Base-by-base conservation (phyloP, 2,888 invertebrate species). In the Pristionchus japonicus region DNA sequence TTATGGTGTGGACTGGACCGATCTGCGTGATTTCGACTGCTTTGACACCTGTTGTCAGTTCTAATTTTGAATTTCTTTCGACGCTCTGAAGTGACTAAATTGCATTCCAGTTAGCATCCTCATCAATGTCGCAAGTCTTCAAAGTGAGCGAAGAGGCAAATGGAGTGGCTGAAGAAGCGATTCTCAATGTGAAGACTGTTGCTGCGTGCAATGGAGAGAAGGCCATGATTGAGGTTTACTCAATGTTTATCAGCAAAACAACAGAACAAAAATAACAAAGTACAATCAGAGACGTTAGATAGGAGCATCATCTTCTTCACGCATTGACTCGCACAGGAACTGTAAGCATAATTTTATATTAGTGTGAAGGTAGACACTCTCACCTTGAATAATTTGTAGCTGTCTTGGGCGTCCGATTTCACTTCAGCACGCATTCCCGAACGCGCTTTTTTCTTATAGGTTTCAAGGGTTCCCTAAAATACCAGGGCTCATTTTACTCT, bases 141-240 rank as follows among this genome's bases (percentile, higher is more conserved):
- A 85, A 61, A 34, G 43, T 85, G 23, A 67, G 52, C 20, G 85
- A 43, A 31, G 85, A 64, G 23, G 85, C 85, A 23, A 85, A 85
- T 85, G 85, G 64, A 64, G 37, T 85, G 64, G 85, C 85, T 23
- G 85, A 85, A 31, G 85, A 85, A 67, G 37, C 40, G 1, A 85
- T 85, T 40, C 85, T 85, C 37, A 85, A 85, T 67, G 64, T 85
- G 40, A 85, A 85, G 64, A 85, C 85, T 40, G 85, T 85, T 1
- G 67, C 85, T 34, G 67, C 64, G 7, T 67, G 61, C n/a, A 85
- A 85, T 85, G 86, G 49, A 74, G 70, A 86, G 49, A 43, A 86
- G 13, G 49, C 34, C n/a, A 74, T 86, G 49, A 49, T 67, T 31
- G n/a, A 86, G 74, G 74, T 34, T 49, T 49, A 11, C 15, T 49